Conservation (phyloP, 2,113 vertebrate species). For the Menidia beryllina region DNA sequence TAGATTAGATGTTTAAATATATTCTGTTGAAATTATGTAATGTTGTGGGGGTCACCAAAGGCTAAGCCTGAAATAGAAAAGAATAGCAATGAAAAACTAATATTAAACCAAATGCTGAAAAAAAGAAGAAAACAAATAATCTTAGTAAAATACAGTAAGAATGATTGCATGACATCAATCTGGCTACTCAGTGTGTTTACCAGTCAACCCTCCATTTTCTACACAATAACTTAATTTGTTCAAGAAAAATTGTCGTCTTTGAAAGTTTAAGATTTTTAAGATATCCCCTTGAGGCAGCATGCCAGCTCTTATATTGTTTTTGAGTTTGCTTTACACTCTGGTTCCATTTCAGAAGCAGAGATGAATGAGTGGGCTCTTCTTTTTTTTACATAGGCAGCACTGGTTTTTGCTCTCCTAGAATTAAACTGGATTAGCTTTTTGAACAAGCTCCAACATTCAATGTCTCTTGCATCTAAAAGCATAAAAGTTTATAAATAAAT, state of each 20-base stretch:
- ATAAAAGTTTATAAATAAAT: no score
- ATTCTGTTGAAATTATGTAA: conserved; percentile 33
- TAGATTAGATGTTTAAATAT: conserved; percentile 31
- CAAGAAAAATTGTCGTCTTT: not conserved
- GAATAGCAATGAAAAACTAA: conserved; percentile 23
- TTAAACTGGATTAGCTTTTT: no score
- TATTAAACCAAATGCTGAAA: no score
- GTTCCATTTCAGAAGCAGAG: no score
- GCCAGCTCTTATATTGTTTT: not conserved
- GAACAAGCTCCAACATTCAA: no score
- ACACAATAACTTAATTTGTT: not conserved
- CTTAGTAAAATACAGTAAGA: no score
- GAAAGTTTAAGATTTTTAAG: not conserved
- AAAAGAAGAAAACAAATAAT: no score
- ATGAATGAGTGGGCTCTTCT: no score
- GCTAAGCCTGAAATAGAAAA: conserved; percentile 38
- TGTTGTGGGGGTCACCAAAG: conserved; percentile 54
- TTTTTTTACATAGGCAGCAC: no score
- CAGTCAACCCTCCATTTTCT: not conserved
- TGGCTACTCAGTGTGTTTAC: not conserved
- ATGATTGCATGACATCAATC: no score
- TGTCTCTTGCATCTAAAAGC: no score
- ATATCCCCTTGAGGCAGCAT: not conserved
- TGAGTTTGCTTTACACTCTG: not conserved
- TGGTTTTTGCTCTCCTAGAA: no score